Conservation (phyloP, 2,113 vertebrate genomes). For the Pyrgilauda ruficollis region DNA sequence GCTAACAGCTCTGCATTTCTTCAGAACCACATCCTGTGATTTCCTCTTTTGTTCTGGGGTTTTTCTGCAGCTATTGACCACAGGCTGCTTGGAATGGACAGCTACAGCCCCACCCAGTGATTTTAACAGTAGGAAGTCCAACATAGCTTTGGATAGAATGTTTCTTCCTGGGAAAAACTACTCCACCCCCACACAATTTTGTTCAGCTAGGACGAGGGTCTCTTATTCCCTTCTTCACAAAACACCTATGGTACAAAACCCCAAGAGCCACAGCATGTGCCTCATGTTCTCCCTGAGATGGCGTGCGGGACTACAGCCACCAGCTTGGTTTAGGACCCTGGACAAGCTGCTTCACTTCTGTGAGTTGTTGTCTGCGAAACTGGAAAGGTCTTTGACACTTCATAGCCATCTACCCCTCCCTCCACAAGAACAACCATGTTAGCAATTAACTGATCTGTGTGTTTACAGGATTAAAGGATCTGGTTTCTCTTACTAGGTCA, state of each 20-base stretch:
- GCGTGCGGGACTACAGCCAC: not conserved
- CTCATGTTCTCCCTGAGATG: not conserved
- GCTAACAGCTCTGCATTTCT: not conserved
- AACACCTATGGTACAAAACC: rapidly evolving
- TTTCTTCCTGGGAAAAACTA: not conserved
- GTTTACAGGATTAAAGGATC: slow-evolving; percentile 39
- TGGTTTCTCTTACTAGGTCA: slow-evolving; percentile 1
- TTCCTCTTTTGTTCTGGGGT: not conserved
- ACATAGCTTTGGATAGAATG: not conserved
- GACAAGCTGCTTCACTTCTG: not conserved
- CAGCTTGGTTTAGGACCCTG: not conserved
- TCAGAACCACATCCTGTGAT: not conserved
- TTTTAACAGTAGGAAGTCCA: not conserved
- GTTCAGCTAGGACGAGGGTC: not conserved
- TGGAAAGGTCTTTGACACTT: not conserved
- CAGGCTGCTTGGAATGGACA: not conserved
- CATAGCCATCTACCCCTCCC: not conserved
- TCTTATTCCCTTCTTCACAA: not conserved
- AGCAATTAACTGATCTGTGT: not conserved
- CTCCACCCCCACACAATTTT: not conserved
- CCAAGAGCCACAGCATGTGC: rapidly evolving
- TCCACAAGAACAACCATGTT: not conserved
- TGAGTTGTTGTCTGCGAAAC: not conserved
- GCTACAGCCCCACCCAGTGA: not conserved
- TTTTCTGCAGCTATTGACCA: not conserved